These are phyloP conservation scores for Enteromius viviparus DNA, from an alignment of 2,797 vertebrate genomes.

Conservation along the genomic window DNA sequence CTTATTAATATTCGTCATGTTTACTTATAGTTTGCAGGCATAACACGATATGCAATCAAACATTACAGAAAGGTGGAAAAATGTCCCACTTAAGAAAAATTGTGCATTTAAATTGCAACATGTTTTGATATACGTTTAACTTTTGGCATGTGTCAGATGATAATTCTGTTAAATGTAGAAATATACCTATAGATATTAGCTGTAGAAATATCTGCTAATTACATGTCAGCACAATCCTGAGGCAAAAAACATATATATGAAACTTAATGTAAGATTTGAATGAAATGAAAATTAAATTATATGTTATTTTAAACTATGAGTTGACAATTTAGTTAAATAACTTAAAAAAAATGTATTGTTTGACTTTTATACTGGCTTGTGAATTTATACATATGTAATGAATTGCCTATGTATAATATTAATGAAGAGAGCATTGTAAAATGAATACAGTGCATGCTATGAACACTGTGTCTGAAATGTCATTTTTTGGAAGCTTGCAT, in stretches of 20 bases:
- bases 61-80: background rate
- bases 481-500: background rate
- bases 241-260: background rate
- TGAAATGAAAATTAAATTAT: background rate
- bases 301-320: background rate
- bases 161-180: background rate
- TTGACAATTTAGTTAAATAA: background rate
- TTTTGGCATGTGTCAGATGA: background rate
- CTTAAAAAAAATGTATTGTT: background rate
- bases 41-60: background rate
- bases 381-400: background rate
- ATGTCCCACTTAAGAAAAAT: background rate
- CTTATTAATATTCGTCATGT: background rate
- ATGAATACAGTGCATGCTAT: background rate
- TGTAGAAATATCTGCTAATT: background rate
- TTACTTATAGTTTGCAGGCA: background rate
- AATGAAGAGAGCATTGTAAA: background rate
- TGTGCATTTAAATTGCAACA: background rate
- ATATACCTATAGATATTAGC: background rate
- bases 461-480: background rate
- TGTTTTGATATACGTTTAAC: background rate
- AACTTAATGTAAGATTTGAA: background rate
- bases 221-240: background rate
- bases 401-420: background rate
- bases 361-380: background rate